Evolutionary conservation across 2,797 vertebrate genomes (phyloP).

Genomic region (Linurgus olivaceus): DNA sequence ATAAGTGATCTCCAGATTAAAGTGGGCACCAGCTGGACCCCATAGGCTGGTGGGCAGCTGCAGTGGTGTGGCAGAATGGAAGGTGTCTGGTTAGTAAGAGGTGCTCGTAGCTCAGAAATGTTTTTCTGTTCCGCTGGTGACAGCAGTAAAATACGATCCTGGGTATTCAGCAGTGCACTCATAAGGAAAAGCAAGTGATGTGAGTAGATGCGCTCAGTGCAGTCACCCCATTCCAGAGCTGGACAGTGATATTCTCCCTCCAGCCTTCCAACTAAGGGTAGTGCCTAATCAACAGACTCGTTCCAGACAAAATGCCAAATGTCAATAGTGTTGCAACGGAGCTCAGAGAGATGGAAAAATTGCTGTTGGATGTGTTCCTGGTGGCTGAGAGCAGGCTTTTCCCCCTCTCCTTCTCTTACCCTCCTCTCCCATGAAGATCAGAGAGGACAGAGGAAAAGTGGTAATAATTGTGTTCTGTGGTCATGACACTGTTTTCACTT

Average conservation of each 20-base stretch:
- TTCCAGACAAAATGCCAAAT: constrained; percentile 64
- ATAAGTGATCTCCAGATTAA: not conserved
- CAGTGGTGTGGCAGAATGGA: not conserved
- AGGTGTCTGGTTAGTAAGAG: not conserved
- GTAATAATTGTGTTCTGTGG: not conserved
- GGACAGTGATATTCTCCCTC: not conserved
- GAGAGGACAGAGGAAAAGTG: not conserved
- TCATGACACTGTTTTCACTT: not conserved
- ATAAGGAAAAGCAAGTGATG: not conserved
- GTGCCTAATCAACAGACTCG: constrained; percentile 27
- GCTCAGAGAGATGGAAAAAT: constrained; percentile 28
- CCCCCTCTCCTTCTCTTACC: not conserved
- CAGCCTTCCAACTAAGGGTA: not conserved
- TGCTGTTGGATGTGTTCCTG: constrained; percentile 6
- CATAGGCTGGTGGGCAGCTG: not conserved
- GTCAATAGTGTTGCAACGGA: not conserved
- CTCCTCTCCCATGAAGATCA: not conserved
- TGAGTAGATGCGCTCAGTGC: not conserved
- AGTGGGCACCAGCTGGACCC: not conserved
- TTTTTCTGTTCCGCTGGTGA: not conserved
- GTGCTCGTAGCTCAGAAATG: not conserved
- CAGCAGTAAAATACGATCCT: not conserved
- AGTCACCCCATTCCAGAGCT: not conserved
- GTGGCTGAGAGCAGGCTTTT: not conserved
- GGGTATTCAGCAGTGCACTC: not conserved